Percentiles rank a stretch among this genome's conserved stretches.
These are phyloP conservation scores for Neolamprologus devosi DNA, from an alignment of 2,113 vertebrate genomes.

Conservation along the genomic window DNA sequence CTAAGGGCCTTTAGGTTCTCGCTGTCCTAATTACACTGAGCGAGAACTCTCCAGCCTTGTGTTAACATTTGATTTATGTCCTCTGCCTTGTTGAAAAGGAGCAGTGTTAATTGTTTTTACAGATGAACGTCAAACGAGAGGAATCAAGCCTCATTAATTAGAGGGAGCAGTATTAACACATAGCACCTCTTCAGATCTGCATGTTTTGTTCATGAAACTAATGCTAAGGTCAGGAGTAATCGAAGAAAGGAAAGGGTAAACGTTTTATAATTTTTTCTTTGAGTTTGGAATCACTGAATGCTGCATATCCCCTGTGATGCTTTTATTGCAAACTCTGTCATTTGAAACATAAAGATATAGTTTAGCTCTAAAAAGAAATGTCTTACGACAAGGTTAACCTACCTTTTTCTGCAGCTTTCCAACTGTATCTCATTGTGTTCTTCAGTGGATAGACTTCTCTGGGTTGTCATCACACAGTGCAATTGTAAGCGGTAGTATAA, in stretches of 20 bases:
- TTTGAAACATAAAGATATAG: neutral
- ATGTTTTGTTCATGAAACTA: neutral
- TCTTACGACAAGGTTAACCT: neutral
- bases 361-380: neutral
- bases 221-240: neutral
- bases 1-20: constrained; percentile 75
- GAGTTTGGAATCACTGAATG: neutral
- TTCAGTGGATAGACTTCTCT: neutral
- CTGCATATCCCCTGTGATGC: neutral
- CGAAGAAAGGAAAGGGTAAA: neutral
- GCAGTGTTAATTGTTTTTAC: constrained; percentile 88
- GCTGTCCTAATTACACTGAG: constrained; percentile 84
- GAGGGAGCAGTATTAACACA: constrained; percentile 64
- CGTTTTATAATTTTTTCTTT: neutral
- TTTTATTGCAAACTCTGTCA: neutral
- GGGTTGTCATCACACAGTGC: neutral
- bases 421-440: neutral
- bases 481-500: neutral
- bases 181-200: constrained; percentile 41
- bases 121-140: constrained; percentile 85
- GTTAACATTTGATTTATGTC: constrained; percentile 96
- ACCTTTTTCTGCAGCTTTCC: neutral
- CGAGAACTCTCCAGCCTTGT: constrained; percentile 79
- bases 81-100: constrained; percentile 77
- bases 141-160: constrained; percentile 81